phyloP scores from a whole-genome alignment of 2,113 vertebrate genomes.

The Sinocyclocheilus grahami region DNA sequence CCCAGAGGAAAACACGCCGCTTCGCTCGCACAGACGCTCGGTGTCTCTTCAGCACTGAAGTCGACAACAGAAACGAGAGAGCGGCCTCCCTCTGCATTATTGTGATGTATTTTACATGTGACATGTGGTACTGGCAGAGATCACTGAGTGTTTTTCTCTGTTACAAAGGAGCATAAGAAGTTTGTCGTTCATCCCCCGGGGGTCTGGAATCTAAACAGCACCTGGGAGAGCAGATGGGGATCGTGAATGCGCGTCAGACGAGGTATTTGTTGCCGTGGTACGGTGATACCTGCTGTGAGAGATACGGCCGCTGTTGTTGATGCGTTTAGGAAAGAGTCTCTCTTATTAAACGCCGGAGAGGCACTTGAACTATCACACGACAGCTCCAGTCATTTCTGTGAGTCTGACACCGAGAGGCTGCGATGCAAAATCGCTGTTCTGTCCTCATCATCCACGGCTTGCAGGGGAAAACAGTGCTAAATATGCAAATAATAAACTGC shows the following conservation, averaged over 20 bases:
- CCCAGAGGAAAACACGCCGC: background rate
- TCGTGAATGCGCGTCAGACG: constrained; percentile 76
- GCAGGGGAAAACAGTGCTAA: background rate
- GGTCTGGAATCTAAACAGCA: constrained; percentile 78
- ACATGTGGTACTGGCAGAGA: constrained; percentile 56
- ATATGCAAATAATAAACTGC: background rate
- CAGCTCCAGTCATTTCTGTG: constrained; percentile 59
- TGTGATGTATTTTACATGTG: constrained; percentile 35
- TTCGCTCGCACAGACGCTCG: background rate
- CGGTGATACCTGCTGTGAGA: constrained; percentile 79
- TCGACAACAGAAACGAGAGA: background rate
- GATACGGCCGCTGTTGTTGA: constrained; percentile 74
- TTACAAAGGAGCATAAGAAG: constrained; percentile 77
- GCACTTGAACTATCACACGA: constrained; percentile 67
- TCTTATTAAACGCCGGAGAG: constrained; percentile 66
- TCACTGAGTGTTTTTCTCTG: constrained; percentile 65
- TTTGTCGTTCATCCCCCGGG: constrained; percentile 78
- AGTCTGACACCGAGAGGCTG: constrained; percentile 40
- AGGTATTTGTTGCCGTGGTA: constrained; percentile 77
- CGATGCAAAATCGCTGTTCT: background rate
- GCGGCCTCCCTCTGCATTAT: background rate
- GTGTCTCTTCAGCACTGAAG: background rate
- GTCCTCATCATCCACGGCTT: background rate
- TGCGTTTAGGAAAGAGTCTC: constrained; percentile 74
- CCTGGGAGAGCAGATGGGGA: constrained; percentile 83